Base-by-base conservation (phyloP, 2,888 invertebrate genomes). In the Andrena trimmerana region DNA sequence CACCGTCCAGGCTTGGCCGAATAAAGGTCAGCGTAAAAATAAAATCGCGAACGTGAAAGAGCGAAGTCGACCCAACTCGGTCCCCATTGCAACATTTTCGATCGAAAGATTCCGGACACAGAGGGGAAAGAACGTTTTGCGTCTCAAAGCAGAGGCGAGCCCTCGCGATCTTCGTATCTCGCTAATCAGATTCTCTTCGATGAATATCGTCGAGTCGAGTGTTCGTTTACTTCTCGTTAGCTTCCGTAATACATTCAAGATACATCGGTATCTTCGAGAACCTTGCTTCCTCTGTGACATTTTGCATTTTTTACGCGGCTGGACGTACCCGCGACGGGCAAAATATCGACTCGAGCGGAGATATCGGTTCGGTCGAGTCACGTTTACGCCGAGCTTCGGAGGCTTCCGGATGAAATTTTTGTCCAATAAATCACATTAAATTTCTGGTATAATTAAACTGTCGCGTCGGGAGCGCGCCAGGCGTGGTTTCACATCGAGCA, bases 341-440 rank as follows among this genome's bases (percentile, higher is more conserved):
- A 71, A 67, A 52, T 71, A 79, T 75, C 70, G 79, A 60, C 78
- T 33, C 33, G 60, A 67, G 16, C 74, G 33, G 65, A 57, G 78
- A 70, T 50, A 70, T 50, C 63, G 71, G 65, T 71, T 63, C 27
- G 8, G 20, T 7, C 42, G 36, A 36, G 24, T 27, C 63, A 60
- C 27, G 57, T 68, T 68, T 36, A 20, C 62, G 24, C 63, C 60
- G 42, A 36, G 33, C 8, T 36, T 36, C 36, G 36, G 10, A 67
- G 24, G 74, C 42, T 42, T 65, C 16, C 63, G n/a, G 42, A 66
- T 20, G 81, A 63, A 72, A 72, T 74, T 52, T 29, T 4, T 33
- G 68, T 73, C 62, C 66, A 83, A 81, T 67, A 73, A 83, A 73
- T 81, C 81, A 48, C 73, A 76, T 77, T 72, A 77, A 73, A 63